Conservation (phyloP, 2,113 vertebrate genomes). For the Salvelinus alpinus region DNA sequence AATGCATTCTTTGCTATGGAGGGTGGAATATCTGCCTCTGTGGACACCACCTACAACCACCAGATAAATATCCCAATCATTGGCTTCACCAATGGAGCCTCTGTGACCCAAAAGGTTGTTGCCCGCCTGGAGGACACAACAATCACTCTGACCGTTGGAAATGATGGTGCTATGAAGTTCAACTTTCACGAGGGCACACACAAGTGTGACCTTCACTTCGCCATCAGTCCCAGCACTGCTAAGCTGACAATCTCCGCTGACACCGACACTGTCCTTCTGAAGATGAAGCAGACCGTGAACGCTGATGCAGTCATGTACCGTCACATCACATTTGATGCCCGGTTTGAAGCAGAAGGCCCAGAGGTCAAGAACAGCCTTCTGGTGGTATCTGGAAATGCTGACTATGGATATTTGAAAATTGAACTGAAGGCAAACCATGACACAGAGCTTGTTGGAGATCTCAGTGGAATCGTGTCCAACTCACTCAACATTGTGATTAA, state of each 20-base stretch:
- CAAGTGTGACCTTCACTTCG: slow-evolving; percentile 73
- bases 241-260: slow-evolving; percentile 73
- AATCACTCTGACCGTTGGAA: slow-evolving; percentile 65
- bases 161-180: slow-evolving; percentile 74
- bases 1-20: slow-evolving; percentile 72
- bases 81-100: slow-evolving; percentile 73
- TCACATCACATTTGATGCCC: slow-evolving; percentile 71
- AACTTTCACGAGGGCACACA: slow-evolving; percentile 75
- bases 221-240: slow-evolving; percentile 61
- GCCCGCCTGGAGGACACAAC: slow-evolving; percentile 66
- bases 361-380: slow-evolving; percentile 76
- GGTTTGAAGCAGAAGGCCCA: slow-evolving; percentile 76
- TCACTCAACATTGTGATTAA: slow-evolving; percentile 66
- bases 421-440: slow-evolving; percentile 79
- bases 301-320: slow-evolving; percentile 71
- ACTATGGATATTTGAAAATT: slow-evolving; percentile 70
- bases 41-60: slow-evolving; percentile 79
- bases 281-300: slow-evolving; percentile 76
- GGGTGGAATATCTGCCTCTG: slow-evolving; percentile 73
- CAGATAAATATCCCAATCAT: slow-evolving; percentile 71
- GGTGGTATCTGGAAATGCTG: slow-evolving; percentile 69
- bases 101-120: slow-evolving; percentile 70
- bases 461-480: slow-evolving; percentile 81
- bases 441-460: slow-evolving; percentile 74
- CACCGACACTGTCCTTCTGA: slow-evolving; percentile 74